phyloP scores from a whole-genome alignment of 2,797 vertebrate genomes.

The Anguilla megastoma region DNA sequence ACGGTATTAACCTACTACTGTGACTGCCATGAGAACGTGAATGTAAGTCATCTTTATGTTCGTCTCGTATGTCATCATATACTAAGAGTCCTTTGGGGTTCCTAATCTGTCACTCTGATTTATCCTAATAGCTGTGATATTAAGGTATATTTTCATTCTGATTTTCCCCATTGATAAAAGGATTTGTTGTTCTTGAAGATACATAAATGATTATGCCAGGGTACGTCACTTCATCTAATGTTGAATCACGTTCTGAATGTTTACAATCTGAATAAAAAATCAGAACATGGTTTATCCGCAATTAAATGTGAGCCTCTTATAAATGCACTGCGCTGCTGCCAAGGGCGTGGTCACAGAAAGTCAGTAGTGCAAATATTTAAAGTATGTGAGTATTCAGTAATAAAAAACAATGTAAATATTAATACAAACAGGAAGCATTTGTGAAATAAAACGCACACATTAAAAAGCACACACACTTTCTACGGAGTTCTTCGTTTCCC shows the following conservation, averaged over 20 bases:
- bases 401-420: not conserved
- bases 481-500: not conserved
- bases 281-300: slow-evolving; percentile 27
- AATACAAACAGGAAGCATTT: not conserved
- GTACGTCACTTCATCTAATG: not conserved
- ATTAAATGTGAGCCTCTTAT: slow-evolving; percentile 15
- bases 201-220: not conserved
- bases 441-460: not conserved
- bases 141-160: slow-evolving; percentile 56
- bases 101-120: slow-evolving; percentile 72
- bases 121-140: slow-evolving; percentile 67
- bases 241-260: not conserved
- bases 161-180: not conserved
- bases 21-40: slow-evolving; percentile 58
- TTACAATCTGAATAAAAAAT: slow-evolving; percentile 8
- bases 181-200: not conserved
- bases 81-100: slow-evolving; percentile 70
- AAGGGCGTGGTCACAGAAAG: not conserved
- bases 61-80: slow-evolving; percentile 66
- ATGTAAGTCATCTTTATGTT: slow-evolving; percentile 70
- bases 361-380: not conserved
- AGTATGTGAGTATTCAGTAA: not conserved
- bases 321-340: slow-evolving; percentile 5
- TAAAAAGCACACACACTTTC: not conserved
- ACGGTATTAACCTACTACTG: slow-evolving; percentile 42